Base-by-base conservation (phyloP, 92 coral and sea anemone genomes). In the Chrysogorgia sp. region DNA sequence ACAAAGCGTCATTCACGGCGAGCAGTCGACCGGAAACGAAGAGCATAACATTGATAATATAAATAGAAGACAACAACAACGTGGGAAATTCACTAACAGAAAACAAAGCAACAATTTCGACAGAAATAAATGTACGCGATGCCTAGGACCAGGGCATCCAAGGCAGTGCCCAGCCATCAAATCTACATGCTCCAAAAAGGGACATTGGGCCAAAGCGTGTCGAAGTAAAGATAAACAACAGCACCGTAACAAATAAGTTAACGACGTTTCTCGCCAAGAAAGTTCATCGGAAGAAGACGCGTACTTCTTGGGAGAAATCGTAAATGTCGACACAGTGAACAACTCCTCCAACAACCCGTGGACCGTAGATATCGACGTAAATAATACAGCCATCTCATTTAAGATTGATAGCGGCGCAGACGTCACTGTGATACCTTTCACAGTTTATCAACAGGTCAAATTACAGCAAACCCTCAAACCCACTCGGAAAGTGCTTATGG, bases 391-490 rank as follows among this genome's bases (percentile, higher is more conserved):
- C 12, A 32, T 62, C 19, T 15, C 3, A 45, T 85, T 80, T 65
- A 81, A 80, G 41, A 40, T 85, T 57, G 82, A 85, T 72, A 74
- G 85, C 52, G 89, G 82, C 52, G 82, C 77, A 19, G 85, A 72
- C 69, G 82, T 80, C 37, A 85, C 85, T 0, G 89, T 85, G 61
- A 82, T 85, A 21, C 82, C 89, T 0, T 55, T 61, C 9, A 68
- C 40, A 1, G 23, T 72, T 0, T 85, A 80, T 75, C 52, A 77
- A 87, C 57, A 80, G 70, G 59, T 78, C 77, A n/a, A 65, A 81
- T 31, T 63, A 68, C 65, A 24, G 10, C 67, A 62, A 7, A 76
- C 19, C 29, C 66, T 77, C 14, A 72, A 68, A 31, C 63, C 67
- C 45, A 26, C 74, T 0, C 67, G 53, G 20, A 84, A 71, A 58